phyloP scores from a whole-genome alignment of 2,113 vertebrate genomes.

The Clinocottus analis region DNA sequence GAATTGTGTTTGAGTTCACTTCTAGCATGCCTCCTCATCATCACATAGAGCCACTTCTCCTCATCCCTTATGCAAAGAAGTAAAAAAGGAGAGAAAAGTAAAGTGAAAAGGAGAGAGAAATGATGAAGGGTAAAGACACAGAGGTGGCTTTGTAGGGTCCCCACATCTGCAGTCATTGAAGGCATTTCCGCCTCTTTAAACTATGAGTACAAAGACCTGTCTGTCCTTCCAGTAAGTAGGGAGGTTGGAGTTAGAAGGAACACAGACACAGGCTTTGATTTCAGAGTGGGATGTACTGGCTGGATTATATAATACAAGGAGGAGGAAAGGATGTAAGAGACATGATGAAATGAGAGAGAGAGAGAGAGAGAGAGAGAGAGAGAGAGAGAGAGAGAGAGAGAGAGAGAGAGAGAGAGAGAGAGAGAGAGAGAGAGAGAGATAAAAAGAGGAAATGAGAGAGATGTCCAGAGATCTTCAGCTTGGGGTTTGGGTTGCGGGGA shows the following conservation, averaged over 20 bases:
- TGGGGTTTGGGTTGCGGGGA: constrained; percentile 8
- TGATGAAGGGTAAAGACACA: constrained; percentile 60
- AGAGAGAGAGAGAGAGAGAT: constrained; percentile 15
- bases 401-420: constrained; percentile 21
- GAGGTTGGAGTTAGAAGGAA: constrained; percentile 58
- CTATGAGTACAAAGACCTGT: constrained; percentile 68
- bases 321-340: constrained; percentile 58
- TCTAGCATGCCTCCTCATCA: too few relatives aligned
- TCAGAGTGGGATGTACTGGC: constrained; percentile 67
- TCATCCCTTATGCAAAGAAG: constrained; percentile 3
- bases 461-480: constrained; percentile 12
- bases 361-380: constrained; percentile 22
- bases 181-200: constrained; percentile 77
- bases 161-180: constrained; percentile 79
- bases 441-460: constrained; percentile 29
- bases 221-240: constrained; percentile 61
- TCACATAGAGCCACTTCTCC: constrained; percentile 3
- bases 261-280: constrained; percentile 72
- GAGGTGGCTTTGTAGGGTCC: constrained; percentile 71
- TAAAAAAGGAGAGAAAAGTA: too few relatives aligned
- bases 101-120: constrained; percentile 56
- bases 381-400: constrained; percentile 22
- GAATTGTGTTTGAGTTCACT: constrained; percentile 13
- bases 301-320: constrained; percentile 71
- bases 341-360: constrained; percentile 32